These are phyloP conservation scores for Mus minutoides DNA, from an alignment of 2,797 vertebrate genomes.

Conservation along the genomic window DNA sequence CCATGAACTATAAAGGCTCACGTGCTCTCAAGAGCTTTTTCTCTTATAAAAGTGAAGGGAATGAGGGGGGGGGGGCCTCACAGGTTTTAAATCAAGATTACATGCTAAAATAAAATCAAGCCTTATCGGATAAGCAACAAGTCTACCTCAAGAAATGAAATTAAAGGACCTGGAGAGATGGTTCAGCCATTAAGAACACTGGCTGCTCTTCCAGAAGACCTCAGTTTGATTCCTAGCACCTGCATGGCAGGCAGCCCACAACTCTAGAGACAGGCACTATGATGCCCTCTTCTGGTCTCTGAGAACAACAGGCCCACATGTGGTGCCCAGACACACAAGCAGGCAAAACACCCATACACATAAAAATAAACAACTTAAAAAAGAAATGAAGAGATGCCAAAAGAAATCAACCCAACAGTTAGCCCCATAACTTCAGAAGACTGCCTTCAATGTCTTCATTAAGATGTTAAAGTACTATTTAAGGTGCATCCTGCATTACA, in stretches of 20 bases:
- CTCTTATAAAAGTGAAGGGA: conserved; percentile 4
- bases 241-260: background rate
- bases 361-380: background rate
- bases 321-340: background rate
- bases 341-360: background rate
- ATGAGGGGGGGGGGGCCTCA: background rate
- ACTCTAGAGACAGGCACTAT: background rate
- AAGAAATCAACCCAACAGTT: background rate
- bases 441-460: background rate
- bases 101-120: conserved; percentile 33
- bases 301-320: background rate
- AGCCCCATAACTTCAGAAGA: conserved; percentile 20
- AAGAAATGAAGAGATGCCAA: background rate
- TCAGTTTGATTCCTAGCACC: background rate
- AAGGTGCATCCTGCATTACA: background rate
- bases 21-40: conserved; percentile 15
- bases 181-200: background rate
- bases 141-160: conserved; percentile 7
- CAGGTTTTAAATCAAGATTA: conserved; percentile 12
- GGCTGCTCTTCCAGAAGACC: background rate
- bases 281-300: background rate
- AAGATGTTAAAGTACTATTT: background rate
- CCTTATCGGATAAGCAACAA: conserved; percentile 10
- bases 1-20: conserved; percentile 6
- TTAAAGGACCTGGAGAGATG: background rate